Percentiles rank a stretch among this genome's conserved stretches.
These are phyloP conservation scores for Pachyramphus minor DNA, from an alignment of 2,113 vertebrate genomes.

Conservation along the genomic window DNA sequence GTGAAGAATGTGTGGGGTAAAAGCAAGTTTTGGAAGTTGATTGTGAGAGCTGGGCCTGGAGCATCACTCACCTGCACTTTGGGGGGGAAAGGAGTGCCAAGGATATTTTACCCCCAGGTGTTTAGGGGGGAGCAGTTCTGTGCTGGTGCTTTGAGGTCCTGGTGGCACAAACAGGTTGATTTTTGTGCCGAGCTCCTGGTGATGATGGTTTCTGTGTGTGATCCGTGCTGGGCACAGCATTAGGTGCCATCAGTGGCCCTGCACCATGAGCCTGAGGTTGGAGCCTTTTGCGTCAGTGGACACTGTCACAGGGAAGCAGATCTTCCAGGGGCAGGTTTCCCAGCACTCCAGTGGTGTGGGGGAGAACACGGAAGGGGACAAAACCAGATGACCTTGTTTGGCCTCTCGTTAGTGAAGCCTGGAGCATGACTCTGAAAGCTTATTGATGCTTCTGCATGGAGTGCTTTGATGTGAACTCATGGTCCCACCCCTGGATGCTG, in stretches of 20 bases:
- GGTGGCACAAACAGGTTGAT: accelerated
- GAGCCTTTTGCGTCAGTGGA: not conserved
- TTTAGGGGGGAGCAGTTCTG: not conserved
- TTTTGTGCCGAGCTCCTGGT: not conserved
- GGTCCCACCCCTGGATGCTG: not conserved
- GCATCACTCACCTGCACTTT: not conserved
- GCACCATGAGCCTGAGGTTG: not conserved
- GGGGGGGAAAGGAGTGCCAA: not conserved
- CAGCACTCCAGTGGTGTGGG: not conserved
- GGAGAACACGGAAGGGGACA: not conserved
- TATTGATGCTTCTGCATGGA: not conserved
- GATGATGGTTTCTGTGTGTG: accelerated
- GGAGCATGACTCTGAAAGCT: not conserved
- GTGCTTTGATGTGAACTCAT: not conserved
- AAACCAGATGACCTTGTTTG: not conserved
- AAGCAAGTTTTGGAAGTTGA: not conserved
- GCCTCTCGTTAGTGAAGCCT: not conserved
- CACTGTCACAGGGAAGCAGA: not conserved
- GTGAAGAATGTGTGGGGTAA: not conserved
- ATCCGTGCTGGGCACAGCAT: not conserved
- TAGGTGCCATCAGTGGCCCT: not conserved
- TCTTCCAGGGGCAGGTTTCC: not conserved
- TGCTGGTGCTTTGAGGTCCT: not conserved
- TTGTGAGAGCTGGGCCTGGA: not conserved
- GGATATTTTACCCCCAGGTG: not conserved